Evolutionary conservation across 2,888 invertebrate species (phyloP).

Genomic region (Nemapogon koenigi): DNA sequence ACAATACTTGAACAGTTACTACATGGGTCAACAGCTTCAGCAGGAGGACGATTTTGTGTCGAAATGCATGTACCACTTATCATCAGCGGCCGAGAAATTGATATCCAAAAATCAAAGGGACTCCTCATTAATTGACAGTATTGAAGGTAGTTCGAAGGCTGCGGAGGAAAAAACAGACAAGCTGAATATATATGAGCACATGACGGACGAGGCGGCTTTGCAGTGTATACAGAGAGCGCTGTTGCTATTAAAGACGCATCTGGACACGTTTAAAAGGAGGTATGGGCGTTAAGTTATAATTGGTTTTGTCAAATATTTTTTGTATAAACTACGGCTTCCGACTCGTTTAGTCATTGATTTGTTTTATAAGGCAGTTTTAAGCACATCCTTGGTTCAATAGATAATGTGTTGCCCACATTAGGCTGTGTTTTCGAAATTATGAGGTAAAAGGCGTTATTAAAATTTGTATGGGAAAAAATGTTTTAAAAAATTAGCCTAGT

Average conservation of each 20-base stretch:
- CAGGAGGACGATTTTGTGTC: constrained; percentile 93
- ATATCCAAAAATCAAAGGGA: constrained; percentile 24
- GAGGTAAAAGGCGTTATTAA: too few species aligned
- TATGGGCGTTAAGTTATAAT: constrained; percentile 30
- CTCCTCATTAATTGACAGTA: constrained; percentile 20
- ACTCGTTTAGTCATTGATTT: too few species aligned
- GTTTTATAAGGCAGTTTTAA: too few species aligned
- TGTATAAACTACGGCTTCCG: too few species aligned
- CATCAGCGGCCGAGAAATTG: constrained; percentile 80
- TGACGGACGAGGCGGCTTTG: constrained; percentile 79
- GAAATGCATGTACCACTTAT: constrained; percentile 91
- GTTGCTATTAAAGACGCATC: constrained; percentile 86
- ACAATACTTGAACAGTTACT: constrained; percentile 92
- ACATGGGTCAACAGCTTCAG: constrained; percentile 90
- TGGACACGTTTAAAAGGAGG: constrained; percentile 89
- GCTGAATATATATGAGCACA: constrained; percentile 52
- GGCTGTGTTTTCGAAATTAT: too few species aligned
- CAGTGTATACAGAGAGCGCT: constrained; percentile 91
- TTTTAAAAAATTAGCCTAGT: background rate
- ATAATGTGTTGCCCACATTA: background rate
- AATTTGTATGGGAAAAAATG: too few species aligned
- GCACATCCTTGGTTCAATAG: too few species aligned
- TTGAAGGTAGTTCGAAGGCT: constrained; percentile 26
- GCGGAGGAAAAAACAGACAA: constrained; percentile 40
- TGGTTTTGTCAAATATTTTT: too few species aligned